phyloP scores from a whole-genome alignment of 2,113 vertebrate species.

The Gila orcuttii region DNA sequence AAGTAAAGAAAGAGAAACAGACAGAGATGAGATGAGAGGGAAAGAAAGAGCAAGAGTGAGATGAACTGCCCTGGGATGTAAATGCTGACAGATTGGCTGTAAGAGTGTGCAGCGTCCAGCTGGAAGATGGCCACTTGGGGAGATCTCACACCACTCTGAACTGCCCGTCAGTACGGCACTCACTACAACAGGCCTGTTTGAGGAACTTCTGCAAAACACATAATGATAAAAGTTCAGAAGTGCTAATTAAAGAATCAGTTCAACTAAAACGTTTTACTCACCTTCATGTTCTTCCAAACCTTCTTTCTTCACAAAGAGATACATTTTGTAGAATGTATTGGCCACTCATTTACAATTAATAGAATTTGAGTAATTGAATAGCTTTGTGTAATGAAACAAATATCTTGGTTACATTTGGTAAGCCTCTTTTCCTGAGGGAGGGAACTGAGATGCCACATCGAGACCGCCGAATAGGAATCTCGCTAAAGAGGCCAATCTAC shows the following conservation, averaged over 20 bases:
- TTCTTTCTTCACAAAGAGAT: not conserved
- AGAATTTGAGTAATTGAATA: not conserved
- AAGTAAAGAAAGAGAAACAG: not conserved
- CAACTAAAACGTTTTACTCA: not conserved
- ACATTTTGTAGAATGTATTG: not conserved
- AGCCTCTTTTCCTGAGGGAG: too few relatives aligned
- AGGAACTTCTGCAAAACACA: conserved; percentile 1
- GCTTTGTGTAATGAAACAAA: not conserved
- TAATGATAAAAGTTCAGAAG: conserved; percentile 8
- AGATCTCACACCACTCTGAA: conserved; percentile 31
- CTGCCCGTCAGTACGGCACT: conserved; percentile 19
- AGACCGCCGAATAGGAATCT: too few relatives aligned
- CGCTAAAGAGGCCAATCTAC: too few relatives aligned
- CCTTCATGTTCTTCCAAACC: not conserved
- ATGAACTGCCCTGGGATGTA: conserved; percentile 45
- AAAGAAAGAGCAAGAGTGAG: conserved; percentile 21
- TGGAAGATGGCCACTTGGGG: conserved; percentile 53
- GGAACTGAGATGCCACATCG: too few relatives aligned
- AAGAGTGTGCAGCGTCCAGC: conserved; percentile 50
- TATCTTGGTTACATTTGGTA: too few relatives aligned
- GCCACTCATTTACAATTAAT: not conserved
- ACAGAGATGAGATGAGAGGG: conserved; percentile 2
- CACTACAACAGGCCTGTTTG: conserved; percentile 17
- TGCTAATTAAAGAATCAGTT: not conserved
- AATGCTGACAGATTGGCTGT: conserved; percentile 58